Percentiles rank a stretch among this genome's conserved stretches.
phyloP scores from a whole-genome alignment of 2,797 vertebrate genomes.

The Agapornis canus region DNA sequence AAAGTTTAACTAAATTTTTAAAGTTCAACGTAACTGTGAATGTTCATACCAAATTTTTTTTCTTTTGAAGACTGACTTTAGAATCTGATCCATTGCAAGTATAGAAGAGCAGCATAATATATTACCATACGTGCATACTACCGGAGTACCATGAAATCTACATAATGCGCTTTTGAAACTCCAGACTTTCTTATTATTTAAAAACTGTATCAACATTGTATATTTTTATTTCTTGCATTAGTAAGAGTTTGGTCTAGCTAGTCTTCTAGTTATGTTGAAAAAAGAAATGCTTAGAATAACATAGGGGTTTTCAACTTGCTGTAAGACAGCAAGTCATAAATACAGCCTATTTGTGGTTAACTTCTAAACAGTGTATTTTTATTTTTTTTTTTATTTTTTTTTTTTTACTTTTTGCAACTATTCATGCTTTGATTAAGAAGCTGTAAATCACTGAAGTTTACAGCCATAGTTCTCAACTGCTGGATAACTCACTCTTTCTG shows the following conservation, averaged over 20 bases:
- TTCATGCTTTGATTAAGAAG: not conserved
- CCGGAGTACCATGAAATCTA: accelerated
- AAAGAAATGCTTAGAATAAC: not conserved
- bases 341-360: not conserved
- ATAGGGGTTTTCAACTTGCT: not conserved
- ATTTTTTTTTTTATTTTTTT: not conserved
- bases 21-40: not conserved
- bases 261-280: not conserved
- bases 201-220: not conserved
- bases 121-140: not conserved
- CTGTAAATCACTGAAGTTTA: not conserved
- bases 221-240: not conserved
- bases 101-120: not conserved
- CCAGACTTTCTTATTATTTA: not conserved
- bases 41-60: not conserved
- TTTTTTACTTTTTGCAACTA: not conserved
- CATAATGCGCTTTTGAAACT: not conserved
- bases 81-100: not conserved
- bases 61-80: not conserved
- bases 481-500: not conserved
- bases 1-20: not conserved
- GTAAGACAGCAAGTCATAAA: not conserved
- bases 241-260: not conserved
- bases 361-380: not conserved
- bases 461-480: not conserved